phyloP scores from a whole-genome alignment of 2,888 invertebrate genomes.

The Trichopria drosophilae region DNA sequence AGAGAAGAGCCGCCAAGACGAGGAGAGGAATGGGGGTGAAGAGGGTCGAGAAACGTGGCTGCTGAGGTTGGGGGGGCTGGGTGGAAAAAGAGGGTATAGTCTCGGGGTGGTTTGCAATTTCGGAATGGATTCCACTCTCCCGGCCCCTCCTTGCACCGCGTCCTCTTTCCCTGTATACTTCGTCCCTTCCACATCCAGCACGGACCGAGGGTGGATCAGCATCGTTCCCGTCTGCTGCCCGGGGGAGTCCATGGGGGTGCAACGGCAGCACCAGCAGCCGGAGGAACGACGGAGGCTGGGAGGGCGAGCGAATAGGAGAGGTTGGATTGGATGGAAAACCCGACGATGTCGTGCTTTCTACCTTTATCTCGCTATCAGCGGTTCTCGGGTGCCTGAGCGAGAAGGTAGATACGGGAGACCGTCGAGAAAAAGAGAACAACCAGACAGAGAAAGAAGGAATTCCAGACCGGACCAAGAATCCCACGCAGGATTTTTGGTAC shows the following conservation, averaged over 20 bases:
- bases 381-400: conserved; percentile 3
- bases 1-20: conserved; percentile 30
- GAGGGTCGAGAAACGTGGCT: conserved; percentile 34
- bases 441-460: conserved; percentile 27
- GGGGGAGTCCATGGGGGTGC: conserved; percentile 33
- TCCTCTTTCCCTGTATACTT: conserved; percentile 9
- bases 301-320: conserved; percentile 27
- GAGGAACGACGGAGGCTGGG: conserved; percentile 29
- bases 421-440: too few relatives aligned
- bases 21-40: conserved; percentile 22
- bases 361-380: conserved; percentile 27
- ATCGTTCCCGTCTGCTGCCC: conserved; percentile 42
- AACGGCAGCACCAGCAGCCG: conserved; percentile 19
- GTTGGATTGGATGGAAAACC: conserved; percentile 52
- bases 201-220: conserved; percentile 41
- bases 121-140: conserved; percentile 57
- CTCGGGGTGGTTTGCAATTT: conserved; percentile 55
- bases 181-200: conserved; percentile 33
- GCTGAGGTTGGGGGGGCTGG: conserved; percentile 31
- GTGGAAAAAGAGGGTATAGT: conserved; percentile 38
- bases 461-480: conserved; percentile 13
- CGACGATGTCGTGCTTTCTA: conserved; percentile 29
- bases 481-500: too few relatives aligned
- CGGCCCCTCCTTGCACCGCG: conserved; percentile 25
- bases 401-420: background rate